These are phyloP conservation scores for Luscinia luscinia DNA, from an alignment of 2,797 vertebrate species.

Conservation along the genomic window DNA sequence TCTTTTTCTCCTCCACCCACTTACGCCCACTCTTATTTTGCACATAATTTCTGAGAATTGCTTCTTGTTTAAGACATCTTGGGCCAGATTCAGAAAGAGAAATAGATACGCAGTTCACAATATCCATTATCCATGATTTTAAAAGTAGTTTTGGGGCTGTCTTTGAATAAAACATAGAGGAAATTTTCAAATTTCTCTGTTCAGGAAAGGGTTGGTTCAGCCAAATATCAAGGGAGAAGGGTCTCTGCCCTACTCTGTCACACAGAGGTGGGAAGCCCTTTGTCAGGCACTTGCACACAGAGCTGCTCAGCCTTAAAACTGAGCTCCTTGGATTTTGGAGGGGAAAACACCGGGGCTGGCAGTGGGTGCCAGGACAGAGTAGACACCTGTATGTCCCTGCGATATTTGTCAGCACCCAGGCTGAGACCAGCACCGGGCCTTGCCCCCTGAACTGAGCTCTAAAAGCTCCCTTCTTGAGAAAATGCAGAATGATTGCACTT, in stretches of 20 bases:
- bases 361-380: background rate
- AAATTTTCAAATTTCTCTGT: background rate
- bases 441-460: background rate
- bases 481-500: background rate
- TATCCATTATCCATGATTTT: background rate
- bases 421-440: background rate
- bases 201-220: background rate
- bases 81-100: background rate
- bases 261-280: background rate
- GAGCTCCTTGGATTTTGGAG: background rate
- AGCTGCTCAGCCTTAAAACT: background rate
- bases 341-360: background rate
- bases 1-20: background rate
- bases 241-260: background rate
- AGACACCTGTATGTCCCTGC: accelerated
- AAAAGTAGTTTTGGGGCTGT: background rate
- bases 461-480: background rate
- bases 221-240: background rate
- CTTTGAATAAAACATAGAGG: background rate
- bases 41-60: constrained; percentile 1
- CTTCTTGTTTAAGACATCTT: constrained; percentile 5
- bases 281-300: background rate
- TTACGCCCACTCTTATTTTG: background rate
- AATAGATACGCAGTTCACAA: background rate
- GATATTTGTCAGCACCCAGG: background rate